Percentiles rank a stretch among this genome's conserved stretches.
Conservation (phyloP, 2,888 invertebrate genomes). For the Troglohyphantes excavatus region DNA sequence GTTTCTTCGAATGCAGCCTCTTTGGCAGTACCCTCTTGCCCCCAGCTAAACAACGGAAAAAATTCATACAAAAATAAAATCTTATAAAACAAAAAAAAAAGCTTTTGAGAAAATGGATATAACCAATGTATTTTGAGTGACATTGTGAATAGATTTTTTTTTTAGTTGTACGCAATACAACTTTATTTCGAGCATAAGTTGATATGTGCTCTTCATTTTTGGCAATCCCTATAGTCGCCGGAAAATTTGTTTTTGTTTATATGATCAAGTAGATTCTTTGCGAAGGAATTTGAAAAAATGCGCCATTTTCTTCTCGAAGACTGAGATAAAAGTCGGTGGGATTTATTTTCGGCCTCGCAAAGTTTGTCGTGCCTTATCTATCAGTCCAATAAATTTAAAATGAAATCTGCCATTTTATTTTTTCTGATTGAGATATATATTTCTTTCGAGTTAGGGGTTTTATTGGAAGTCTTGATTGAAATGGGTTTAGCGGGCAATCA, state of each 20-base stretch:
- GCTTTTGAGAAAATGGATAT: constrained; percentile 41
- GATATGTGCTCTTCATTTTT: constrained; percentile 18
- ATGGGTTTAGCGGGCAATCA: not conserved
- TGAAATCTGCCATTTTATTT: not conserved
- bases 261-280: not conserved
- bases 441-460: not conserved
- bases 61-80: constrained; percentile 10
- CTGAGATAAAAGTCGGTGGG: not conserved
- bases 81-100: not conserved
- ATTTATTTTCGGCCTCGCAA: not conserved
- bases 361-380: not conserved
- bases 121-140: constrained; percentile 53
- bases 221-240: not conserved
- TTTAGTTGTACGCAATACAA: constrained; percentile 10
- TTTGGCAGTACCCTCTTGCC: too few relatives aligned
- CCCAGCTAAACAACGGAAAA: not conserved
- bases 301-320: not conserved
- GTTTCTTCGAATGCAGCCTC: too few relatives aligned
- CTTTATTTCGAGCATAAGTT: constrained; percentile 18
- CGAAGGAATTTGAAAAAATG: not conserved
- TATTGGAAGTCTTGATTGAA: not conserved
- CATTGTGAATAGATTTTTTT: constrained; percentile 29
- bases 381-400: not conserved
- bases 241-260: not conserved
- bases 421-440: not conserved